Conservation (phyloP, 2,888 invertebrate genomes). For the Iphiclides podalirius region DNA sequence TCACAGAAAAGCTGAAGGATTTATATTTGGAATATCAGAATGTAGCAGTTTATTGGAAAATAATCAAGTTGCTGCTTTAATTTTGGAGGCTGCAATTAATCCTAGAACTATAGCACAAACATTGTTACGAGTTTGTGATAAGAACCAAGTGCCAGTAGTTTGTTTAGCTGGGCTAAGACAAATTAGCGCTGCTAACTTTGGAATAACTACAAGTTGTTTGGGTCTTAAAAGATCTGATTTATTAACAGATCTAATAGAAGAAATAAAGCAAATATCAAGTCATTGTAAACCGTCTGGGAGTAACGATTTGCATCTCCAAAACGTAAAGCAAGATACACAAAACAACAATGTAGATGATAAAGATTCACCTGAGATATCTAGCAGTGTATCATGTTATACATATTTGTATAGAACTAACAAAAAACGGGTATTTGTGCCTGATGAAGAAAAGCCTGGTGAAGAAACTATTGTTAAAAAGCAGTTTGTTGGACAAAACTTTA, state of each 20-base stretch:
- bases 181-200: slow-evolving; percentile 47
- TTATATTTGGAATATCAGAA: slow-evolving; percentile 64
- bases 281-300: slow-evolving; percentile 29
- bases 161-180: slow-evolving; percentile 58
- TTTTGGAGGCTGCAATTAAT: slow-evolving; percentile 63
- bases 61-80: slow-evolving; percentile 50
- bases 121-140: slow-evolving; percentile 51
- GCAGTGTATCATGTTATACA: no score
- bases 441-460: slow-evolving; percentile 22
- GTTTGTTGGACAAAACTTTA: slow-evolving; percentile 60
- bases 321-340: slow-evolving; percentile 4
- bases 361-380: no score
- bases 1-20: slow-evolving; percentile 59
- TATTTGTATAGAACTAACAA: slow-evolving; percentile 59
- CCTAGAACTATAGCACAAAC: slow-evolving; percentile 65
- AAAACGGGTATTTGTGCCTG: slow-evolving; percentile 59
- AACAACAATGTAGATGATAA: slow-evolving; percentile 25
- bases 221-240: slow-evolving; percentile 46
- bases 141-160: slow-evolving; percentile 49
- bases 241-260: slow-evolving; percentile 39
- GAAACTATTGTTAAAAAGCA: slow-evolving; percentile 31
- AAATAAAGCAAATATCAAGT: slow-evolving; percentile 42
- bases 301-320: background rate
- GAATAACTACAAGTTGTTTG: slow-evolving; percentile 64
- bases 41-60: slow-evolving; percentile 44